Base-by-base conservation (phyloP, 2,888 invertebrate genomes). In the Hedychridium roseum region DNA sequence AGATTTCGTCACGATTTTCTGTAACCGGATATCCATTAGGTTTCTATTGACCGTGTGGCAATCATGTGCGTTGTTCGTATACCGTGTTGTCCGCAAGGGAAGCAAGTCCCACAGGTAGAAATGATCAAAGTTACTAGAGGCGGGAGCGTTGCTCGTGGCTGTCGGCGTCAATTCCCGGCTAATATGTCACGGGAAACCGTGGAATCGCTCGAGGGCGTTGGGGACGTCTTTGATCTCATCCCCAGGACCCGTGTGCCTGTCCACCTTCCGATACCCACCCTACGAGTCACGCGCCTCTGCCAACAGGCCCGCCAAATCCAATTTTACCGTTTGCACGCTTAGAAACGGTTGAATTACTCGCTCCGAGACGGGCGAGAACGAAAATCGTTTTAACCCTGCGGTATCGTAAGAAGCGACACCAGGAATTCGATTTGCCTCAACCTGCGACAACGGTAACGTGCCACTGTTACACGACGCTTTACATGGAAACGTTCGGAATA, bases 161-260 rank as follows among this genome's bases (percentile, higher is more conserved):
- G 74, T 74, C 74, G 59, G 50, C 58, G 62, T 64, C 70, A 72
- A 73, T 74, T 71, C 60, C 53, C 51, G 42, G 40, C 60, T 73
- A 74, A 74, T 74, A 74, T 68, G 66, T 74, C 74, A 72, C 58
- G 60, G 50, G 54, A 45, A 57, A 52, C 56, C 60, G 54, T 53
- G 57, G 46, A 64, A 66, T 66, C 58, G 61, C 49, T 51, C 38
- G 46, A 43, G 35, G 57, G n/a, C n/a, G n/a, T n/a, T n/a, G n/a
- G n/a, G 57, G 57, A 54, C 56, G 59, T 68, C 70, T 70, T 71
- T 71, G 70, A 70, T 60, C 65, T 60, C 56, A 17, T 34, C 37
- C 41, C 28, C 36, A 43, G 16, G 3, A 6, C 41, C 20, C 12
- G 31, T 50, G 17, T 37, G 43, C 47, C 43, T 48, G 54, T 50